These are phyloP conservation scores for Dermolepida albohirtum DNA, from an alignment of 2,888 invertebrate genomes.

Conservation along the genomic window DNA sequence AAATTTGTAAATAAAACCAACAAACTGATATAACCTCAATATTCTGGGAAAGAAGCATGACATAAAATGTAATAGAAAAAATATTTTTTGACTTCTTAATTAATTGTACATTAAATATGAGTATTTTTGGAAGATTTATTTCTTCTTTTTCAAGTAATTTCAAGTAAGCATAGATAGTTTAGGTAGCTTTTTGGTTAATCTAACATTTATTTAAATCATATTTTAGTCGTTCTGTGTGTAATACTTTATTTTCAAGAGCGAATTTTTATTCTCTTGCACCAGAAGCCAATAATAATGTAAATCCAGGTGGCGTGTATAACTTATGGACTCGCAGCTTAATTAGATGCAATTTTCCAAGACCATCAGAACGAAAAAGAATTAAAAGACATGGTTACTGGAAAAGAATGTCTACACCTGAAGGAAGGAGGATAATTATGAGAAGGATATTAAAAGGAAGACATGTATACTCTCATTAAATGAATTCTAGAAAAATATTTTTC, in stretches of 20 bases:
- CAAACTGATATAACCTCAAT: no score
- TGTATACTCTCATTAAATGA: slow-evolving; percentile 74
- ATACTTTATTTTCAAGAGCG: slow-evolving; percentile 9
- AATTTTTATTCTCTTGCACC: slow-evolving; percentile 22
- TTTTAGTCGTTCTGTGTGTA: slow-evolving; percentile 16
- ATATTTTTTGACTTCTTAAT: not conserved
- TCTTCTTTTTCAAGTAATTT: not conserved
- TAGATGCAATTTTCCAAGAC: slow-evolving; percentile 79
- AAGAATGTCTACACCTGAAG: slow-evolving; percentile 76
- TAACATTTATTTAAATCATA: not conserved
- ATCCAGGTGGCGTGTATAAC: slow-evolving; percentile 57
- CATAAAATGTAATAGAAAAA: not conserved
- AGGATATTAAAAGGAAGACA: slow-evolving; percentile 80
- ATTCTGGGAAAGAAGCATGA: not conserved
- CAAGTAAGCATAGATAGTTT: not conserved
- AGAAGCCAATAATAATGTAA: not conserved
- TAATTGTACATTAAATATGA: slow-evolving; percentile 22
- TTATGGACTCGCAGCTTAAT: slow-evolving; percentile 66
- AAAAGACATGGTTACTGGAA: slow-evolving; percentile 77
- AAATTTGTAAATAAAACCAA: no score
- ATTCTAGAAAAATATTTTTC: slow-evolving; percentile 18
- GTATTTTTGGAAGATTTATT: slow-evolving; percentile 6
- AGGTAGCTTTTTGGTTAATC: not conserved
- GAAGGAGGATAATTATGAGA: slow-evolving; percentile 80
- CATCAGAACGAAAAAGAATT: slow-evolving; percentile 78